Evolutionary conservation across 2,113 vertebrate species (phyloP).

Genomic region (Leptobrachium leishanense): DNA sequence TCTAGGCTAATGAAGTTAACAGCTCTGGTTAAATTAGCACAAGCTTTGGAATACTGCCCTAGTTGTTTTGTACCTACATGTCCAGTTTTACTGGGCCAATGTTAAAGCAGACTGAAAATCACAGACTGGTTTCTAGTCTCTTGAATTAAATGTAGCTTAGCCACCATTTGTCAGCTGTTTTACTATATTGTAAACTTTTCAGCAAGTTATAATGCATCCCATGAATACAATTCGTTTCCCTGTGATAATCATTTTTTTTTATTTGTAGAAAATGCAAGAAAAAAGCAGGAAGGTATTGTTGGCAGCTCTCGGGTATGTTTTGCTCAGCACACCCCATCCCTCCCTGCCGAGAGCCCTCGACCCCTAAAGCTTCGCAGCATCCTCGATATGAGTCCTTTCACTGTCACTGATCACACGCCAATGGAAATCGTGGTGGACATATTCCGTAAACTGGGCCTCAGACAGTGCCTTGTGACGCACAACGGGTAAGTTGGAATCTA

Average conservation of each 20-base stretch:
- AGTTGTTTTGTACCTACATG: too few species aligned
- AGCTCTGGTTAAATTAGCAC: too few species aligned
- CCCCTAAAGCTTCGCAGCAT: constrained; percentile 95
- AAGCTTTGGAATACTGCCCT: too few species aligned
- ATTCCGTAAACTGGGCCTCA: constrained; percentile 95
- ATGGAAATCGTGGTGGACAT: constrained; percentile 99
- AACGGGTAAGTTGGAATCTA: constrained; percentile 83
- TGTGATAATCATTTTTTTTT: neutral
- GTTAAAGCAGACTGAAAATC: too few species aligned
- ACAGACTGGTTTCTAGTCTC: too few species aligned
- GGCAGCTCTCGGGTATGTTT: constrained; percentile 94
- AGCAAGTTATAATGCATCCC: too few species aligned
- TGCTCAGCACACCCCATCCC: constrained; percentile 92
- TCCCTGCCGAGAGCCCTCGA: constrained; percentile 94
- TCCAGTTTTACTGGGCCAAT: too few species aligned
- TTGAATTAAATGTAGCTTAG: too few species aligned
- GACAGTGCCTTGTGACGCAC: constrained; percentile 98
- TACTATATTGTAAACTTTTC: too few species aligned
- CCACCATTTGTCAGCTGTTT: too few species aligned
- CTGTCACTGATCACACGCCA: constrained; percentile 96
- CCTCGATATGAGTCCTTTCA: constrained; percentile 98
- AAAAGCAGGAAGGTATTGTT: constrained; percentile 95
- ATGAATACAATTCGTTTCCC: neutral
- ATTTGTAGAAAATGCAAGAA: constrained; percentile 86
- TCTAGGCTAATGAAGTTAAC: too few species aligned